Percentiles rank a stretch among this genome's conserved stretches.
Evolutionary conservation across 2,888 invertebrate genomes (phyloP).

Genomic region (Himalopsyche kuldschensis): DNA sequence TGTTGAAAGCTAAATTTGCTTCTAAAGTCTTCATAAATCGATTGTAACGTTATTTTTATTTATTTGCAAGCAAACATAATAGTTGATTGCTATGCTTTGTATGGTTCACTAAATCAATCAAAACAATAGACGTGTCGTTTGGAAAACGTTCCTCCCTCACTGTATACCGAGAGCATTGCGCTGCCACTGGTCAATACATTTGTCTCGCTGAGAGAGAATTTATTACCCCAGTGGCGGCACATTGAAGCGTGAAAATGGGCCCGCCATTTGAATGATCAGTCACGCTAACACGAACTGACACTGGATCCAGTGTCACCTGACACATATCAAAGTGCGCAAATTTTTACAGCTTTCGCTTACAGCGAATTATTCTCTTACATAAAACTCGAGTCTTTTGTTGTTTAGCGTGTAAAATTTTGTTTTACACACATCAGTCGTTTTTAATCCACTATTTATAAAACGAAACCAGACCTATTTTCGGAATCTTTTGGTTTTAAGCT

Average conservation of each 20-base stretch:
- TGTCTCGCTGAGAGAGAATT: not conserved
- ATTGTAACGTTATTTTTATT: too few relatives aligned
- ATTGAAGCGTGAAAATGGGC: slow-evolving; percentile 1
- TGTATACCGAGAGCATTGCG: not conserved
- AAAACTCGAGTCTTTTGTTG: too few relatives aligned
- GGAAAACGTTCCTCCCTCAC: not conserved
- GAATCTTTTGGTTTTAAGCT: too few relatives aligned
- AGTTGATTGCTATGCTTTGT: too few relatives aligned
- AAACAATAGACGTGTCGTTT: not conserved
- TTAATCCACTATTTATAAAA: too few relatives aligned
- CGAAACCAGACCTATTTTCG: too few relatives aligned
- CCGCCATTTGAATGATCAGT: not conserved
- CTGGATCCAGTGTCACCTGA: not conserved
- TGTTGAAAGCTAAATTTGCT: too few relatives aligned
- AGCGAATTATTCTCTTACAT: too few relatives aligned
- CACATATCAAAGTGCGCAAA: not conserved
- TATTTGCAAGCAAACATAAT: too few relatives aligned
- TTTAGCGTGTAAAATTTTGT: too few relatives aligned
- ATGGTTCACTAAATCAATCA: not conserved
- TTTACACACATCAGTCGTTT: too few relatives aligned
- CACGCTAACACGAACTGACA: not conserved
- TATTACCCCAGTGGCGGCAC: not conserved
- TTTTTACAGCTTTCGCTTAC: not conserved
- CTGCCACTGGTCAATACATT: not conserved
- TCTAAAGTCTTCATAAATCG: too few relatives aligned